Percentiles rank a stretch among this genome's conserved stretches.
Evolutionary conservation across 2,797 vertebrate genomes (phyloP).

Genomic region (Crenuchus spilurus): DNA sequence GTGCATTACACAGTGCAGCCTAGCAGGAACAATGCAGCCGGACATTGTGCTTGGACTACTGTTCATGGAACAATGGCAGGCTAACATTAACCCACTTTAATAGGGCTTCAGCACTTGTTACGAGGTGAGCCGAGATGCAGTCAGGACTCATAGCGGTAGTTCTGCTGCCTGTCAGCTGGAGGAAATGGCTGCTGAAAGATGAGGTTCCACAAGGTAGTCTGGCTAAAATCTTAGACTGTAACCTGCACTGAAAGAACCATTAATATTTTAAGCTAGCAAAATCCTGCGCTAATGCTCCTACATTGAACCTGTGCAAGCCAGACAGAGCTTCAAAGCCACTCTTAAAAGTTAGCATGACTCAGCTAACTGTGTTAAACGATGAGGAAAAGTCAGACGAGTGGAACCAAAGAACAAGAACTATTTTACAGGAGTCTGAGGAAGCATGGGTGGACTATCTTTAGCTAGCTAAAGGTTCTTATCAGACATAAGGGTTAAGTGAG

Average conservation of each 20-base stretch:
- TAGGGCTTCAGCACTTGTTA: conserved; percentile 11
- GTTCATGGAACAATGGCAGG: not conserved
- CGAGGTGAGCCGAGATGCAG: conserved; percentile 1
- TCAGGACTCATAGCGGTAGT: not conserved
- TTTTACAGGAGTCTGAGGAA: conserved; percentile 5
- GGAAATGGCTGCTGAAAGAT: not conserved
- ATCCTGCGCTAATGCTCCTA: not conserved
- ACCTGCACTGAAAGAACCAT: not conserved
- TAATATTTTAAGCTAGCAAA: conserved; percentile 22
- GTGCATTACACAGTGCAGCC: conserved; percentile 4
- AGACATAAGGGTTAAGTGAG: not conserved
- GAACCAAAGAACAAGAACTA: not conserved
- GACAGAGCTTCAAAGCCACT: conserved; percentile 10
- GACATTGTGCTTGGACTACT: not conserved
- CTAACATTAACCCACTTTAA: conserved; percentile 26
- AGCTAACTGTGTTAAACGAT: not conserved
- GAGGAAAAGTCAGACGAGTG: conserved; percentile 3
- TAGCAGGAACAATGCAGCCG: not conserved
- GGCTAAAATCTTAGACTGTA: conserved; percentile 4
- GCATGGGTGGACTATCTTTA: not conserved
- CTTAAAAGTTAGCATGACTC: not conserved
- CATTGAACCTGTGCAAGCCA: not conserved
- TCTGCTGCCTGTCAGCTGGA: conserved; percentile 6
- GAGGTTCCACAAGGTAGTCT: not conserved
- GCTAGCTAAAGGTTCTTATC: conserved; percentile 8